Evolutionary conservation across 2,797 vertebrate species (phyloP).

Genomic region (Crenichthys baileyi): DNA sequence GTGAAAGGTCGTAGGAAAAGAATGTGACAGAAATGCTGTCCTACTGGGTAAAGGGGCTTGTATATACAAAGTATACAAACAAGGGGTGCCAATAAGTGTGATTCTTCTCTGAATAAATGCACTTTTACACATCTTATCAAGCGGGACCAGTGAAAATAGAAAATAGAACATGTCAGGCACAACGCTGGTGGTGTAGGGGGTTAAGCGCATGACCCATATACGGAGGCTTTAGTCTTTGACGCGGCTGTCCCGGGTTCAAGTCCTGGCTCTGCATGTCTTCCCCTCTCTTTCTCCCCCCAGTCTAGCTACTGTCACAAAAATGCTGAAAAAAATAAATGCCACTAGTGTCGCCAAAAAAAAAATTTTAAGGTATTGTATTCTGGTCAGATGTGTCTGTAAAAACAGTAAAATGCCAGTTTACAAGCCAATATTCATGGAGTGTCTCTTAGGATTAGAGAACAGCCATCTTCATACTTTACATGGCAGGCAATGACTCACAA

Average conservation of each 20-base stretch:
- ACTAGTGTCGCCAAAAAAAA: no score
- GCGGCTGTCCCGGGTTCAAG: no score
- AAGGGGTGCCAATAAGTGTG: not conserved
- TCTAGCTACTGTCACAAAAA: no score
- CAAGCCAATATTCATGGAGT: not conserved
- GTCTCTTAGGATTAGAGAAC: not conserved
- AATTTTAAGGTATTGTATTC: not conserved
- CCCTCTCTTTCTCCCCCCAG: no score
- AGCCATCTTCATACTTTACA: not conserved
- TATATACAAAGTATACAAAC: no score
- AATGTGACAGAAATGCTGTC: not conserved
- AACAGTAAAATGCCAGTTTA: not conserved
- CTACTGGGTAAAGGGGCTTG: not conserved
- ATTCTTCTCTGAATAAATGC: not conserved
- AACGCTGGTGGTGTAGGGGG: no score
- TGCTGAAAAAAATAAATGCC: no score
- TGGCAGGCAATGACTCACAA: constrained; percentile 2
- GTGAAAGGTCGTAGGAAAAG: no score
- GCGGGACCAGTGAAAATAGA: not conserved
- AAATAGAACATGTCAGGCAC: no score
- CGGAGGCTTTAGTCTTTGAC: no score
- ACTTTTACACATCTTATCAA: not conserved
- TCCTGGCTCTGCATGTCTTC: no score
- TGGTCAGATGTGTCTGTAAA: not conserved
- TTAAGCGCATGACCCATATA: no score